Conservation (phyloP, 2,888 invertebrate species). For the Melikaiella ostensackeni region DNA sequence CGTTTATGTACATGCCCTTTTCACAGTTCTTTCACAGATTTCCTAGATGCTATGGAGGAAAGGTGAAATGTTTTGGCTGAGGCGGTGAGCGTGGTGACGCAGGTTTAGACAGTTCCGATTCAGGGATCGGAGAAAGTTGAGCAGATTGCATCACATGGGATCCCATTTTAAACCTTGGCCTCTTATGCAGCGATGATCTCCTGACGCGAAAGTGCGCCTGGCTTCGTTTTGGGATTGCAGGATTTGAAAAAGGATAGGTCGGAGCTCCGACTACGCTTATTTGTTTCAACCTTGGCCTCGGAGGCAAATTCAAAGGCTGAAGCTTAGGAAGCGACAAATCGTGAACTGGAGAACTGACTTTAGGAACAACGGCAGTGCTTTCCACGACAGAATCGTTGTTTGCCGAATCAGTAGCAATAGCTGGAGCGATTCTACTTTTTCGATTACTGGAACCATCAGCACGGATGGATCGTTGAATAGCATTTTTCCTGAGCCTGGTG, state of each 20-base stretch:
- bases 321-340: constrained; percentile 57
- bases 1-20: not conserved
- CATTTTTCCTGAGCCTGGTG: constrained; percentile 64
- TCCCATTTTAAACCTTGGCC: constrained; percentile 70
- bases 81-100: constrained; percentile 80
- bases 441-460: constrained; percentile 55
- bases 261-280: constrained; percentile 46
- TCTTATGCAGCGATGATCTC: constrained; percentile 66
- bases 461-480: constrained; percentile 60
- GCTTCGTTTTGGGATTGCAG: constrained; percentile 64
- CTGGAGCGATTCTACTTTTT: constrained; percentile 65
- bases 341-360: constrained; percentile 40
- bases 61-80: constrained; percentile 75
- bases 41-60: constrained; percentile 68
- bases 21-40: not conserved
- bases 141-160: constrained; percentile 74
- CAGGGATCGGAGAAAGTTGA: constrained; percentile 83
- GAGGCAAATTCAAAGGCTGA: constrained; percentile 63
- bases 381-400: constrained; percentile 46
- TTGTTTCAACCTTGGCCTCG: constrained; percentile 52
- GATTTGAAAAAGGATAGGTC: constrained; percentile 50
- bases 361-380: constrained; percentile 45
- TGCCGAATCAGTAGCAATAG: constrained; percentile 49
- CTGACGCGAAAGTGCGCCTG: constrained; percentile 70
- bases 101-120: constrained; percentile 85